Base-by-base conservation (phyloP, 2,888 invertebrate species). In the Epinotia bilunana region DNA sequence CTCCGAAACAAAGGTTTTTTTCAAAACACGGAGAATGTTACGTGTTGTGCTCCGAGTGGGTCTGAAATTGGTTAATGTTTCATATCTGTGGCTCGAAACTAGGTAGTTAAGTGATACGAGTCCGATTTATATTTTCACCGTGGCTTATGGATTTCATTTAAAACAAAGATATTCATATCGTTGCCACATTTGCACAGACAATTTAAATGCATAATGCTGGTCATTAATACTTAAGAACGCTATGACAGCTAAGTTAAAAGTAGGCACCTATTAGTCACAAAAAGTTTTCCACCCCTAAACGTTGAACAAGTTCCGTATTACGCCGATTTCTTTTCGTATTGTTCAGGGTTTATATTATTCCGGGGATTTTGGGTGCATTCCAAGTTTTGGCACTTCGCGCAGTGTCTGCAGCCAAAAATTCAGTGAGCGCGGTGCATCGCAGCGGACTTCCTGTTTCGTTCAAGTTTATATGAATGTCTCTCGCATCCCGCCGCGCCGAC, bases 311-410 rank as follows among this genome's bases (percentile, higher is more conserved):
- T 67, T 20, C 28, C 43, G 13, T 60, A 53, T 63, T 61, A 55
- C 60, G n/a, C 60, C 58, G 33, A 72, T 67, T 67, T 72, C 60
- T 67, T 71, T 75, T 46, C 53, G 55, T 60, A 64, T 70, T 69
- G 72, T 75, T 75, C 67, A 61, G 65, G 67, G 46, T 72, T 75
- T 75, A 75, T 75, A 67, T 75, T 72, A 72, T 75, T 67, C 61
- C 61, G 23, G 72, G 61, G 75, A 71, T 75, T 63, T 75, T 75
- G 75, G 75, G 75, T 67, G 55, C 57, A 67, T 72, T 75, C 75
- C 75, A 75, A 75, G 67, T 75, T 75, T 90, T 90, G 90, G 90
- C 90, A 85, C 83, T 82, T 83, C 77, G 77, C 76, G 80, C 78
- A 76, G 79, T 75, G 79, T 80, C 83, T 83, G 80, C 77, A 83